Evolutionary conservation across 1,140 invertebrate genomes (phyloP).

Genomic region (Maconellicoccus hirsutus): DNA sequence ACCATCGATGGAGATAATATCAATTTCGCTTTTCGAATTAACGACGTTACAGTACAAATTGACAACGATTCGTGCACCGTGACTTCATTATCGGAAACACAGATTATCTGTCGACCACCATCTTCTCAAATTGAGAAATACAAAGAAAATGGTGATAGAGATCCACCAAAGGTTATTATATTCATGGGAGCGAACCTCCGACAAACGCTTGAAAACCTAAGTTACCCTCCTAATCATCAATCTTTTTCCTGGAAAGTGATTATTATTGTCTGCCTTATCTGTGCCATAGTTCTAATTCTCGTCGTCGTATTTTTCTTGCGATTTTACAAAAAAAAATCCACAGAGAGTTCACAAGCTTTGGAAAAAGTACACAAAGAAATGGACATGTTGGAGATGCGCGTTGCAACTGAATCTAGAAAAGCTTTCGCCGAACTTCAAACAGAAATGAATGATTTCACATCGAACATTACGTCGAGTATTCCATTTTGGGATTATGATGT

Average conservation of each 20-base stretch:
- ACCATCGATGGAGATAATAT: too few relatives aligned
- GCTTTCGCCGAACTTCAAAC: constrained; percentile 99
- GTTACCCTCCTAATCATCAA: constrained; percentile 76
- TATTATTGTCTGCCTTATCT: constrained; percentile 67
- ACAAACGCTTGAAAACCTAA: constrained; percentile 84
- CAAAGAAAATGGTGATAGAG: too few relatives aligned
- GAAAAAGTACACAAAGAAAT: constrained; percentile 99
- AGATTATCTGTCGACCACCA: too few relatives aligned
- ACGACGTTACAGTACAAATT: too few relatives aligned
- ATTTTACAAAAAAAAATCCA: constrained; percentile 88
- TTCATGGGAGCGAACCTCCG: too few relatives aligned
- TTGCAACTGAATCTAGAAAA: constrained; percentile 97
- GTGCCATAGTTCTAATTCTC: constrained; percentile 46
- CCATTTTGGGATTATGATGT: constrained; percentile 94
- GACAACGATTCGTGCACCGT: too few relatives aligned
- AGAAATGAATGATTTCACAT: constrained; percentile 96
- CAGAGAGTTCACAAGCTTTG: constrained; percentile 87
- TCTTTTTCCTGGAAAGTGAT: constrained; percentile 61
- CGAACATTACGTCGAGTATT: constrained; percentile 83
- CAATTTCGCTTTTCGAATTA: too few relatives aligned
- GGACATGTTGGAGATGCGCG: constrained; percentile 93
- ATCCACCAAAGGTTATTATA: too few relatives aligned
- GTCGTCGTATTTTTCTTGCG: constrained; percentile 78
- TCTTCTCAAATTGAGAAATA: too few relatives aligned
- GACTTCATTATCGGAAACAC: too few relatives aligned